Conservation (phyloP, 2,797 vertebrate species). For the Sylvia borin region DNA sequence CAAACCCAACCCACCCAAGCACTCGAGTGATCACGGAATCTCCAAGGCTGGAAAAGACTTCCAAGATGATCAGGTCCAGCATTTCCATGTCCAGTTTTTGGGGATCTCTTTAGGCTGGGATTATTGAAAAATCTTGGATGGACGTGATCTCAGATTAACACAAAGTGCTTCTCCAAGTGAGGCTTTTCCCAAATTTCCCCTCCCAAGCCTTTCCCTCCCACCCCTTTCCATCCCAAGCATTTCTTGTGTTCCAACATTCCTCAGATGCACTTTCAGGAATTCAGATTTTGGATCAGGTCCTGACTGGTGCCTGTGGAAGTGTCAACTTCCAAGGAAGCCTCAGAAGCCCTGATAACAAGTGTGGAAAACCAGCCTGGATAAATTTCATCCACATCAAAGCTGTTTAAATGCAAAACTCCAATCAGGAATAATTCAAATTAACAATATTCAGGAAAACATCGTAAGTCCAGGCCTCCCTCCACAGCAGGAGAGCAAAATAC, state of each 20-base stretch:
- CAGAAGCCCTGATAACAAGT: neutral
- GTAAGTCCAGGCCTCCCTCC: neutral
- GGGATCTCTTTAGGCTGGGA: neutral
- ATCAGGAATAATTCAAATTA: neutral
- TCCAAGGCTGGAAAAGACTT: neutral
- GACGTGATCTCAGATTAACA: neutral
- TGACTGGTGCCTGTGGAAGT: neutral
- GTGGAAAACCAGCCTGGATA: neutral
- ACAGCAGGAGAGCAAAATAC: neutral
- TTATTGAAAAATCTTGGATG: neutral
- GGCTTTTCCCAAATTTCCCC: neutral
- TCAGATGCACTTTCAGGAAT: neutral
- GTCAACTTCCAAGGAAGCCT: neutral
- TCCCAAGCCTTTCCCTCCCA: neutral
- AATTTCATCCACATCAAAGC: accelerated
- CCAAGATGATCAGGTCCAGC: neutral
- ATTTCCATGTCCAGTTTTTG: accelerated
- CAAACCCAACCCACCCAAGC: neutral
- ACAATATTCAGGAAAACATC: neutral
- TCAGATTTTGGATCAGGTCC: neutral
- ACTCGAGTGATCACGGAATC: too few relatives aligned
- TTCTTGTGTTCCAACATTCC: neutral
- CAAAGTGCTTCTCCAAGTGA: neutral
- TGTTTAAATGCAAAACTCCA: neutral
- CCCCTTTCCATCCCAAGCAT: neutral